Evolutionary conservation across 1,140 invertebrate genomes (phyloP).

Genomic region (Muscidifurax raptorellus): DNA sequence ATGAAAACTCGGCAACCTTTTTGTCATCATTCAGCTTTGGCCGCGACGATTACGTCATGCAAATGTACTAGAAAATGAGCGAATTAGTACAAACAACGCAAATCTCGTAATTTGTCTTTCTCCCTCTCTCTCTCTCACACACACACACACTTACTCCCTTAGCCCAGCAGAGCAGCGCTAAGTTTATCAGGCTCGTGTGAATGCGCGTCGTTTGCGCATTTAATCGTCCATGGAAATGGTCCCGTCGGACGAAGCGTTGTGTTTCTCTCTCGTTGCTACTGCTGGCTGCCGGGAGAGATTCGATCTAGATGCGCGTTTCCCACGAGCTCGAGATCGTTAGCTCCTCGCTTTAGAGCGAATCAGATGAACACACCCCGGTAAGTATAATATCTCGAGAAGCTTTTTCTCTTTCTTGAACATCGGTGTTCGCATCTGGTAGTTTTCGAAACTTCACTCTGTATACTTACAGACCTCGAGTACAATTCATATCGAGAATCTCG

Average conservation of each 20-base stretch:
- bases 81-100: conserved; percentile 36
- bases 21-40: neutral
- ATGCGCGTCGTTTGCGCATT: conserved; percentile 37
- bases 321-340: neutral
- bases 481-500: too few species aligned
- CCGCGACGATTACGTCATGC: neutral
- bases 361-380: neutral
- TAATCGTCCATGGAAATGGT: conserved; percentile 43
- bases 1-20: neutral
- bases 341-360: neutral
- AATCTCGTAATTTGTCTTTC: conserved; percentile 21
- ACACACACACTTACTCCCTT: neutral
- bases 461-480: too few species aligned
- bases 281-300: neutral
- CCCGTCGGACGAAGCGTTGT: conserved; percentile 4
- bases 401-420: neutral
- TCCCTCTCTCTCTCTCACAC: neutral
- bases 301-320: neutral
- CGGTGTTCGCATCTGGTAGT: too few species aligned
- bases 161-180: neutral
- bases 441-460: too few species aligned
- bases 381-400: neutral
- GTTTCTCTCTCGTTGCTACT: neutral
- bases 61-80: conserved; percentile 41
- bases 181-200: conserved; percentile 30